Evolutionary conservation across 1,140 invertebrate genomes (phyloP), one percentile per base, ranked within the genome.

Genomic region (Solen grandis): DNA sequence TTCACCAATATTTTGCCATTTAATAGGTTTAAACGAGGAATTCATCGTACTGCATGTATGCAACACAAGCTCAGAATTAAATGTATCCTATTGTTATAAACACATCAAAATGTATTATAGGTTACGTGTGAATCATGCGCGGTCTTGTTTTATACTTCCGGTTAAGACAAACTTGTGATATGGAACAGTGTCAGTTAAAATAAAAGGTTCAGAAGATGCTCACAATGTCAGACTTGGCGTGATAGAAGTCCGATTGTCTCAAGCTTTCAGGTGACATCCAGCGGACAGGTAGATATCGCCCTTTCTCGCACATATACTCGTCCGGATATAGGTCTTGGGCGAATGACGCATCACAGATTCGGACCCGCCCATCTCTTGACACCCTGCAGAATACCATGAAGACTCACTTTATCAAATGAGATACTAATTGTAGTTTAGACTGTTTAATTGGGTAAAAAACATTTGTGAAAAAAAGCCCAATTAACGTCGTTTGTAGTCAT

Each of bases 261-360:
- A 88, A 46, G 68, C 82, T 82, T 29, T 88, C 86, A 0, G 84
- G 85, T 29, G 87, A 84, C 87, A 88, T 88, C 87, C 87, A 88
- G 0, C 86, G 69, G 0, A 86, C 22, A 0, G 87, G 87, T 31
- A 86, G 74, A 36, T 85, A 78, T 35, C 70, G 41, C 13, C 55
- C 52, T 1, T 70, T 46, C 41, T 85, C 75, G 16, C 75, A 75
- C 35, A 86, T 59, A 74, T 88, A 88, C 27, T 88, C 87, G 0
- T 85, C 41, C 14, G 68, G 66, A 59, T 82, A 87, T 22, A 87
- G 66, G 27, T 88, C 87, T 72, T 63, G 83, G 13, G 81, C 52
- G 55, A 87, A 87, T 5, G 85, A 57, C 0, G 81, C 68, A 68
- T 88, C 87, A 25, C 74, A 31, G n/a, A 88, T 76, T 35, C 86